phyloP scores from a whole-genome alignment of 2,888 invertebrate species.

The Chrysomela aeneicollis region DNA sequence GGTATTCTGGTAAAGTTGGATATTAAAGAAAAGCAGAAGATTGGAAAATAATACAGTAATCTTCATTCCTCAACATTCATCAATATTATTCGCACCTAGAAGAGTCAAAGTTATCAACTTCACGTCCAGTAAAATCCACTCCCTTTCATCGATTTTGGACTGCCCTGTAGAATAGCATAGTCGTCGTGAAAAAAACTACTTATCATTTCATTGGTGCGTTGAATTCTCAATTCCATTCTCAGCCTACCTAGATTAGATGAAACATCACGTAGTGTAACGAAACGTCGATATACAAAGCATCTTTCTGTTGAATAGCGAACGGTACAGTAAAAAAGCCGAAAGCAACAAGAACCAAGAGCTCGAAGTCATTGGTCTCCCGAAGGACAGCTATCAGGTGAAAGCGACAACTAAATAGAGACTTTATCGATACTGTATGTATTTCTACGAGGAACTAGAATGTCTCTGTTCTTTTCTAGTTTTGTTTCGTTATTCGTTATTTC shows the following conservation, averaged over 20 bases:
- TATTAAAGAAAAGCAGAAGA: too few species aligned
- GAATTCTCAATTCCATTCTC: neutral
- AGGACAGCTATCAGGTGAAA: slow-evolving; percentile 39
- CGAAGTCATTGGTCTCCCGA: slow-evolving; percentile 41
- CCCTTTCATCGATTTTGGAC: too few species aligned
- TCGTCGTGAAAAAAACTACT: neutral
- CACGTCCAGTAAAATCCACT: too few species aligned
- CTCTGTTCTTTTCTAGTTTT: too few species aligned
- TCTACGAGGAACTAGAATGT: too few species aligned
- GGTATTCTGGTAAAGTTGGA: too few species aligned
- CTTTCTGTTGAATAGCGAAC: neutral
- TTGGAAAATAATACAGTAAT: too few species aligned
- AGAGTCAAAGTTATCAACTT: too few species aligned
- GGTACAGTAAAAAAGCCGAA: neutral
- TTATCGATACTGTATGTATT: neutral
- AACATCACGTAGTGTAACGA: neutral
- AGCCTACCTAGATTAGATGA: neutral
- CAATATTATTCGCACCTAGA: too few species aligned
- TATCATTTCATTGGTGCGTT: neutral
- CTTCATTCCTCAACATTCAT: too few species aligned
- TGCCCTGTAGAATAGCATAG: neutral
- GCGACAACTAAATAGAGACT: slow-evolving; percentile 25
- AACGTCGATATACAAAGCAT: neutral
- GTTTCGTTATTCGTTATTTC: too few species aligned
- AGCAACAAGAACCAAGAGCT: neutral